phyloP scores from a whole-genome alignment of 2,888 invertebrate genomes.

The Eucera pruinosa region DNA sequence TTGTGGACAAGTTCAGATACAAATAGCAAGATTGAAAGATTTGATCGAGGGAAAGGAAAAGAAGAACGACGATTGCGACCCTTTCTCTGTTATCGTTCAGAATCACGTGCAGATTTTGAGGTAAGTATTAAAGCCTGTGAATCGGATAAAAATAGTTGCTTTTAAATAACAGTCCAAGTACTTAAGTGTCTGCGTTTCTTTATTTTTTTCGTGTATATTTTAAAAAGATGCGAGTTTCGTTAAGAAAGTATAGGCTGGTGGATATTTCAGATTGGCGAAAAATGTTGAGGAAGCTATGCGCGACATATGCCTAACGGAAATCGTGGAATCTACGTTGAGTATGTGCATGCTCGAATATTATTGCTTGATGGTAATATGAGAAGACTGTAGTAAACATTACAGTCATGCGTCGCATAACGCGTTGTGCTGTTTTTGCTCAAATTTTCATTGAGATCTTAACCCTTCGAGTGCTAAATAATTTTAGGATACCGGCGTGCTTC shows the following conservation, averaged over 20 bases:
- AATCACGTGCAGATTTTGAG: conserved; percentile 55
- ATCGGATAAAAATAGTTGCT: too few species aligned
- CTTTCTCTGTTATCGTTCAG: conserved; percentile 51
- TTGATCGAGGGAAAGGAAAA: not conserved
- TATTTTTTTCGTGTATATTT: too few species aligned
- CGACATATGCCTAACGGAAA: conserved; percentile 71
- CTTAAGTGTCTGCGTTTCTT: too few species aligned
- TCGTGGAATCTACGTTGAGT: conserved; percentile 76
- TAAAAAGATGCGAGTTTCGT: too few species aligned
- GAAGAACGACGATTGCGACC: not conserved
- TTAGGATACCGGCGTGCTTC: too few species aligned
- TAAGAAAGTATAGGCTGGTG: too few species aligned
- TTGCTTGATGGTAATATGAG: conserved; percentile 77
- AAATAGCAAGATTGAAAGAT: conserved; percentile 32
- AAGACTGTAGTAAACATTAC: too few species aligned
- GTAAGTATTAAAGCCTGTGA: not conserved
- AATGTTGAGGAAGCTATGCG: conserved; percentile 5
- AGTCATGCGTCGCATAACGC: too few species aligned
- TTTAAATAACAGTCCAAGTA: too few species aligned
- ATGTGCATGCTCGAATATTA: conserved; percentile 79
- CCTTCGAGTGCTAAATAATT: too few species aligned
- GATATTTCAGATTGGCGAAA: conserved; percentile 28
- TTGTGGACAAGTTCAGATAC: conserved; percentile 67
- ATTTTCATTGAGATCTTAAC: too few species aligned
- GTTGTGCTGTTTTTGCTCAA: too few species aligned